Evolutionary conservation across 2,888 invertebrate genomes (phyloP), one percentile per base, ranked within the genome.

Genomic region (Drosophila gaucha): DNA sequence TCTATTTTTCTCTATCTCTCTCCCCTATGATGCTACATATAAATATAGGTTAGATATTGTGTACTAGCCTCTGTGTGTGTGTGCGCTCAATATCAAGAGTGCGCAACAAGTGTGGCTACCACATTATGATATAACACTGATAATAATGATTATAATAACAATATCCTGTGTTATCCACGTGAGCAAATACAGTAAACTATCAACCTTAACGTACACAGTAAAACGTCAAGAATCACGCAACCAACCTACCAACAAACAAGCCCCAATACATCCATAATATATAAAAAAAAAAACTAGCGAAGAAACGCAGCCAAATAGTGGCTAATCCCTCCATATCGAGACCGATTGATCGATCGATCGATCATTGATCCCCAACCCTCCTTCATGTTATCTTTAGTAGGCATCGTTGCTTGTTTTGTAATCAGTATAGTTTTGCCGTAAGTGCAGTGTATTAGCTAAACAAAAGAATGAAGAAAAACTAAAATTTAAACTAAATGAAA

Each of bases 31-130:
- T 71, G 76, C 75, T 67, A 51, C 65, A 70, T 79, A 68, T 86
- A 89, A 77, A 83, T 89, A 78, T 89, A 89, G 90, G 89, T 90
- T 89, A 89, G 87, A 89, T 79, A 85, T 80, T 80, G 44, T 28
- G 75, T 83, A 82, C 86, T 83, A 89, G 78, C 59, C 68, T 66
- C 64, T 60, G 60, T 66, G 62, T 66, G 70, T 50, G 59, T 54
- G 72, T 46, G 55, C 52, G 50, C 49, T 55, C 51, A 70, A 66
- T 31, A 46, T 56, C 54, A 58, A 62, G 51, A 57, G 52, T 33
- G 58, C 46, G 55, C 72, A 36, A 55, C 57, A 74, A 39, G 51
- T 39, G 50, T 62, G 36, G 31, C 39, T 44, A 54, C 39, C 46
- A 46, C n/a, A 41, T 16, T 16, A 41, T 41, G 26, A 63, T 28